These are phyloP conservation scores for Epinephelus moara DNA, from an alignment of 2,113 vertebrate species.

Conservation along the genomic window DNA sequence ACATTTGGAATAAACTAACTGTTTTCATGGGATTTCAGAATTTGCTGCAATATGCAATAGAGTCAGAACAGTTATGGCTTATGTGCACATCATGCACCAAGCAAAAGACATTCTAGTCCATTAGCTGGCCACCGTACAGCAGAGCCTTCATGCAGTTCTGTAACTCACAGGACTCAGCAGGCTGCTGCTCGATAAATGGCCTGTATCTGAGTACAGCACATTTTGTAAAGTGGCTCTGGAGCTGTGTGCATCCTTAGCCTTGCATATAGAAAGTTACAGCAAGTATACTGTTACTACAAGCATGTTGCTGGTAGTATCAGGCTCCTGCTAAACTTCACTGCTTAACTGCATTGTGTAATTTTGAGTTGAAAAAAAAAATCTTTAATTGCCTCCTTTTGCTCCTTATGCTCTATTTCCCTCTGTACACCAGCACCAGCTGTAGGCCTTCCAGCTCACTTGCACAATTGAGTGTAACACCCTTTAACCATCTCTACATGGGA, in stretches of 20 bases:
- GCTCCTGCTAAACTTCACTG: background rate
- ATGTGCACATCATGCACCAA: slow-evolving; percentile 8
- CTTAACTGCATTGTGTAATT: background rate
- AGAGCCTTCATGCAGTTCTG: slow-evolving; percentile 16
- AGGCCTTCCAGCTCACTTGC: slow-evolving; percentile 34
- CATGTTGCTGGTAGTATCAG: background rate
- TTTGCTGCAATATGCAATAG: background rate
- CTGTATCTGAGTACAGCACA: background rate
- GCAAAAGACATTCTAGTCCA: slow-evolving; percentile 24
- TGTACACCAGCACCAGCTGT: slow-evolving; percentile 44
- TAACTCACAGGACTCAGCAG: background rate
- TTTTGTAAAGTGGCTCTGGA: background rate
- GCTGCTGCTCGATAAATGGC: slow-evolving; percentile 32
- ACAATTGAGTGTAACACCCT: slow-evolving; percentile 18
- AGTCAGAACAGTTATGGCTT: background rate
- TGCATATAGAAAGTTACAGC: background rate
- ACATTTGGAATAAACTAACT: background rate
- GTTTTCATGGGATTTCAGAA: background rate
- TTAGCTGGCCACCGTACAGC: slow-evolving; percentile 1
- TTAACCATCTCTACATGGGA: slow-evolving; percentile 22
- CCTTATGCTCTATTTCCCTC: slow-evolving; percentile 38
- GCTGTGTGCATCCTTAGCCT: background rate
- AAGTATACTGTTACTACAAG: background rate
- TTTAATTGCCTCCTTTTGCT: background rate
- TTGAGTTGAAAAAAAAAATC: slow-evolving; percentile 27